Base-by-base conservation (phyloP, 1,140 invertebrate genomes). In the Ceratitis capitata region DNA sequence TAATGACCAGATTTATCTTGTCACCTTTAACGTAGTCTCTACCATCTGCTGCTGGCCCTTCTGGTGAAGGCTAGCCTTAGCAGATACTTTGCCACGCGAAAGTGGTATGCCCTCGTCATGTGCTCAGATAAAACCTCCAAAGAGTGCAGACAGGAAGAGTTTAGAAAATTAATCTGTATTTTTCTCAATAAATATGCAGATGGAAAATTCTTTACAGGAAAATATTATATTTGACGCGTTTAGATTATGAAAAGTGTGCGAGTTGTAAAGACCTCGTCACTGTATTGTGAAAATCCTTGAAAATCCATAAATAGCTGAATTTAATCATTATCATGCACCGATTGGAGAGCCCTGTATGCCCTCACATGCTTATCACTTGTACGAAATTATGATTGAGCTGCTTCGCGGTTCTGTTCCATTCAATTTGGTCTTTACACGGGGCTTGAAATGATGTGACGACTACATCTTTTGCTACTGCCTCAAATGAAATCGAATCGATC, bases 401-500 rank as follows among this genome's bases (percentile, higher is more conserved):
- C 12, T 45, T 42, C n/a, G 69, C 19, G n/a, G 69, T 39, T 26
- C 23, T 12, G 12, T 35, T 3, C 9, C n/a, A 39, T 78, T 78
- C 39, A 78, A 78, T 78, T 47, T 78, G 23, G 69, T 35, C 42
- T 78, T 78, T 23, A 78, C 69, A 9, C 69, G 69, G 14, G 23
- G 4, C 39, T n/a, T n/a, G n/a, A n/a, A n/a, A n/a, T n/a, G n/a
- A n/a, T n/a, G n/a, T n/a, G n/a, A n/a, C n/a, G n/a, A n/a, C n/a
- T n/a, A 7, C 35, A 39, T 7, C 14, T 19, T 12, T 10, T 45
- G 69, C 14, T n/a, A 45, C 16, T 42, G 69, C 69, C 14, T n/a
- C 69, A 78, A 78, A 23, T 14, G 69, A 78, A 78, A 78, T 78
- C 39, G 42, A 78, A 78, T 78, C 69, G 69, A 78, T 78, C 69